Base-by-base conservation (phyloP, 2,888 invertebrate genomes). In the Ochropacha duplaris region DNA sequence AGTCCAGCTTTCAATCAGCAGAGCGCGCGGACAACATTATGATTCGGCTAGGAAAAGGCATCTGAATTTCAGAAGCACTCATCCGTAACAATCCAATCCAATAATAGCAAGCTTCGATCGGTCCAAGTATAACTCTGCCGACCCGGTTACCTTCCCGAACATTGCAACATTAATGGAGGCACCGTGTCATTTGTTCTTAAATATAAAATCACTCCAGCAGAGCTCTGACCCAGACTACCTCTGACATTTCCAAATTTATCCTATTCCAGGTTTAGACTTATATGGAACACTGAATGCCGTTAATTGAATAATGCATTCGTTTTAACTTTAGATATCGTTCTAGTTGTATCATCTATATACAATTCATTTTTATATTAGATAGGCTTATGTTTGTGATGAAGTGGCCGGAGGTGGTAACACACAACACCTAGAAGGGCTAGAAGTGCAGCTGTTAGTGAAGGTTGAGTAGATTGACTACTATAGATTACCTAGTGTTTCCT, bases 81-180 rank as follows among this genome's bases (percentile, higher is more conserved):
- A 75, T 71, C 74, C 72, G 82, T 79, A 86, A 83, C 84, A 81
- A 81, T 82, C 81, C 83, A 79, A 79, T 79, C 86, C 89, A 87
- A 87, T 86, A 90, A 91, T 91, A 91, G 90, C 79, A 68, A 69
- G 81, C 76, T 90, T 89, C 89, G 88, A 92, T 88, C 86, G 86
- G 68, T 84, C 88, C 86, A 78, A 87, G 84, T 90, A 86, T 91
- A 92, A 78, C 82, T 78, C 74, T 83, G 78, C 75, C 83, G 86
- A 86, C 87, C 89, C 78, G 81, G 84, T 84, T 86, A 83, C 84
- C 86, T 87, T 85, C 69, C 77, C 75, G 68, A 74, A 76, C 72
- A 72, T 71, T 91, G 86, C 85, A 88, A 86, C 76, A 80, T 88
- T 91, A 92, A 92, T 91, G 87, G 83, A 87, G 68, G 75, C 80